Evolutionary conservation across 2,888 invertebrate genomes (phyloP).

Genomic region (Dyspetes luteomarginatus): DNA sequence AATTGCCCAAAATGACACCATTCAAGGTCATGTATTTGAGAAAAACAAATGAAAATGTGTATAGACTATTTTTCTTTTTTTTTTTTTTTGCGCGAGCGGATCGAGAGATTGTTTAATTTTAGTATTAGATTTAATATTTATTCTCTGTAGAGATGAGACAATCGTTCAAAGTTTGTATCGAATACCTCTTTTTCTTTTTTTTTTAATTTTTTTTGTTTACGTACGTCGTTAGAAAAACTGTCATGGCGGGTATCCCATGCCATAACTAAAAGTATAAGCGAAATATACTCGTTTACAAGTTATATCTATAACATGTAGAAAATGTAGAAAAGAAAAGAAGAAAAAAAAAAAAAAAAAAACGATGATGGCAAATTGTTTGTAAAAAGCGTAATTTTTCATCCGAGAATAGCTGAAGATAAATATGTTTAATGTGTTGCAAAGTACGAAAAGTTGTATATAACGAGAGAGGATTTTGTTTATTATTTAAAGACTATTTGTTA

Average conservation of each 20-base stretch:
- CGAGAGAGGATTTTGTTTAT: conserved; percentile 46
- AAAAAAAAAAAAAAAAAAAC: no score
- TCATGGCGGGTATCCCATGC: no score
- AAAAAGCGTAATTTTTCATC: conserved; percentile 28
- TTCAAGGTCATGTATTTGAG: conserved; percentile 13
- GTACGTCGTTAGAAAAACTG: conserved; percentile 22
- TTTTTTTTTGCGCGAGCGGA: no score
- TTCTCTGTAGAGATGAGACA: conserved; percentile 39
- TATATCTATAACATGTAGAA: no score
- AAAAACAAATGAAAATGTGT: conserved; percentile 42
- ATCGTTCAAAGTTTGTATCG: conserved; percentile 44
- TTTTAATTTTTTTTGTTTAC: no score
- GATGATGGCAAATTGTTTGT: no score
- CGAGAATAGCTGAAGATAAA: neutral
- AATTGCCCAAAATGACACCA: neutral
- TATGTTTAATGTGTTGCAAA: neutral
- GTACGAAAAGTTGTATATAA: conserved; percentile 44
- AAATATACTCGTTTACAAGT: neutral
- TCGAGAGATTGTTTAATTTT: conserved; percentile 55
- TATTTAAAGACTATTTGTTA: conserved; percentile 57
- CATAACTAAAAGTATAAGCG: neutral
- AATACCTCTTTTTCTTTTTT: no score
- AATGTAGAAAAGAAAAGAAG: no score
- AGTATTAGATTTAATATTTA: conserved; percentile 63
- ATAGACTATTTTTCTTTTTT: conserved; percentile 39